phyloP scores from a whole-genome alignment of 2,797 vertebrate genomes.

The Psittacula echo region DNA sequence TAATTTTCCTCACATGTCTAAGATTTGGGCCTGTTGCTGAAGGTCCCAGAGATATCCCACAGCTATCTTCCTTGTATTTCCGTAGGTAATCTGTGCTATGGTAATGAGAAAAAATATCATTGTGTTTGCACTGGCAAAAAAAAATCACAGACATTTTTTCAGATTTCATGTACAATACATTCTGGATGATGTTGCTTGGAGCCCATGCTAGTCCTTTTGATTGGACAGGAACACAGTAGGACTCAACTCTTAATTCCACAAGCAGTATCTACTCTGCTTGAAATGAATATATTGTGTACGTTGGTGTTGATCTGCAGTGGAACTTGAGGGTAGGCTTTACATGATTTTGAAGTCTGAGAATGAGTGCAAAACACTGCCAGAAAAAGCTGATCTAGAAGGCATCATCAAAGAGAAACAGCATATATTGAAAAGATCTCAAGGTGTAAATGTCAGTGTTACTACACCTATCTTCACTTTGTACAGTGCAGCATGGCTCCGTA shows the following conservation, averaged over 20 bases:
- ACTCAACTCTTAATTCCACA: neutral
- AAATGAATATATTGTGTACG: neutral
- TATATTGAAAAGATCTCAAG: neutral
- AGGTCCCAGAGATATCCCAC: neutral
- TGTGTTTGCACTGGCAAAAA: neutral
- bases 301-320: neutral
- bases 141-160: neutral
- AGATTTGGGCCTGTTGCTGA: neutral
- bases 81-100: neutral
- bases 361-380: neutral
- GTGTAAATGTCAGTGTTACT: neutral
- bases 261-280: neutral
- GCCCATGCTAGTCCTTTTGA: neutral
- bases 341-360: neutral
- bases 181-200: neutral
- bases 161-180: neutral
- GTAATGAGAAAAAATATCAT: neutral
- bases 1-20: neutral
- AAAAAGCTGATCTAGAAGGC: neutral
- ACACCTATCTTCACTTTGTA: neutral
- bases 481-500: fast-evolving
- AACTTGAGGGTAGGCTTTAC: neutral
- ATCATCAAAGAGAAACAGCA: neutral
- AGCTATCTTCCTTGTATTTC: neutral
- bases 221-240: neutral